A percentile compares a stretch with the other conserved stretches of the same genome.
Conservation (phyloP, 1,140 invertebrate genomes). For the Venturia canescens region DNA sequence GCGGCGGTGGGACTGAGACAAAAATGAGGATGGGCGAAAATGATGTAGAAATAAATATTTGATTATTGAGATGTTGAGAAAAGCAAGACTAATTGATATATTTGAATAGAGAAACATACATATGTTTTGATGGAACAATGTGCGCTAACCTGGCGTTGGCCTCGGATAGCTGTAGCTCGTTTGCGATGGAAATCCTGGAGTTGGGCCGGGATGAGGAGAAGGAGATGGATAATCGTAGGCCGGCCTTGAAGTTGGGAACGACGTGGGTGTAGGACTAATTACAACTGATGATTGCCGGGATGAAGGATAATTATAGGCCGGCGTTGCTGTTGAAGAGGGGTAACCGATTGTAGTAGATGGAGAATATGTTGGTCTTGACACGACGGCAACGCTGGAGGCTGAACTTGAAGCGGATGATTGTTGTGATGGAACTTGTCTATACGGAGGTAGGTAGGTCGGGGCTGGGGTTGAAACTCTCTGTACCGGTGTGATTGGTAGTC, state of each 20-base stretch:
- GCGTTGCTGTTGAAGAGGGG: neutral
- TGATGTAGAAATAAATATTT: neutral
- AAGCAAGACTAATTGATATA: neutral
- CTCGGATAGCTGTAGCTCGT: slow-evolving; percentile 33
- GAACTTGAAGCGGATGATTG: neutral
- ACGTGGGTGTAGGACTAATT: slow-evolving; percentile 32
- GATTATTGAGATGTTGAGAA: no score
- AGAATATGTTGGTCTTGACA: neutral
- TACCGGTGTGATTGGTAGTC: slow-evolving; percentile 34
- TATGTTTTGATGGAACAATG: neutral
- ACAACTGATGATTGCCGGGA: slow-evolving; percentile 9
- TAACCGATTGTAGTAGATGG: slow-evolving; percentile 12
- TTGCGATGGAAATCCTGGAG: slow-evolving; percentile 36
- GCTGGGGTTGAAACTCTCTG: slow-evolving; percentile 45
- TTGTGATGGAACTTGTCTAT: slow-evolving; percentile 26
- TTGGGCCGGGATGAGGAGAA: slow-evolving; percentile 31
- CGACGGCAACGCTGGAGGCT: neutral
- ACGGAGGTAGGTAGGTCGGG: slow-evolving; percentile 44
- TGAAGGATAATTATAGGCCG: slow-evolving; percentile 24
- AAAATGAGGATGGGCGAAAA: neutral
- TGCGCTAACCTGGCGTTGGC: slow-evolving; percentile 29
- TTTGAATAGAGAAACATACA: neutral
- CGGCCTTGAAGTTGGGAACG: slow-evolving; percentile 15
- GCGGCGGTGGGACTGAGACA: slow-evolving; percentile 40
- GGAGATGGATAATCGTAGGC: slow-evolving; percentile 39